These are phyloP conservation scores for Potamarius usumacintae DNA, from an alignment of 2,113 vertebrate genomes.

Conservation along the genomic window DNA sequence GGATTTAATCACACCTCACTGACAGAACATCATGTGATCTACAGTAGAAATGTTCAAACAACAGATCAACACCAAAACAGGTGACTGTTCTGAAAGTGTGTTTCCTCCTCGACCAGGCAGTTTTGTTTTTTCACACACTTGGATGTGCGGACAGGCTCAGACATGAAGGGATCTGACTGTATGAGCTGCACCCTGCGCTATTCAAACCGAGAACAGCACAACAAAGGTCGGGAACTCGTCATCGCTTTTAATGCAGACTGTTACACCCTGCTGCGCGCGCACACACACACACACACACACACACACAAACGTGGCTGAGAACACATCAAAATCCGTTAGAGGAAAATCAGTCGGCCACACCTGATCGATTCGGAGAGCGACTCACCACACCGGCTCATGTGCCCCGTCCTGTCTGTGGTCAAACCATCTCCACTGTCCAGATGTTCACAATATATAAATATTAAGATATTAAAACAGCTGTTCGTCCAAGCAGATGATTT, in stretches of 20 bases:
- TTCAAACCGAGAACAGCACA: constrained; percentile 20
- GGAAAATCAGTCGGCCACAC: constrained; percentile 4
- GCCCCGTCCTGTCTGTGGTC: not conserved
- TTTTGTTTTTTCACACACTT: not conserved
- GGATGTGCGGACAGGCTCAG: constrained; percentile 42
- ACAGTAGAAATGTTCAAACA: not conserved
- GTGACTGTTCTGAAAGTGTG: not conserved
- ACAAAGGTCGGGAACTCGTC: constrained; percentile 7
- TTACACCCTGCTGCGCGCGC: constrained; percentile 5
- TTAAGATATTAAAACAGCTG: too few species aligned
- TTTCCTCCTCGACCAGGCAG: not conserved
- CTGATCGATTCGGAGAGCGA: constrained; percentile 21
- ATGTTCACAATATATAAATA: not conserved
- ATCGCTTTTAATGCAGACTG: constrained; percentile 22
- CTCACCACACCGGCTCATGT: not conserved
- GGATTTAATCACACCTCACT: not conserved
- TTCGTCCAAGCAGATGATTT: not conserved
- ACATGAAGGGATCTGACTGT: constrained; percentile 38
- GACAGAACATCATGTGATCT: not conserved
- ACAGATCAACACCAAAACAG: not conserved
- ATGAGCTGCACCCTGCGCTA: constrained; percentile 21
- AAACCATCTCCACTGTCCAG: not conserved
- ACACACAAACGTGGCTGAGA: not conserved
- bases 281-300: not conserved
- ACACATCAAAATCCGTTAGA: constrained; percentile 8